Evolutionary conservation across 2,888 invertebrate genomes (phyloP), one percentile per base, ranked within the genome.

Genomic region (Rhagium mordax): DNA sequence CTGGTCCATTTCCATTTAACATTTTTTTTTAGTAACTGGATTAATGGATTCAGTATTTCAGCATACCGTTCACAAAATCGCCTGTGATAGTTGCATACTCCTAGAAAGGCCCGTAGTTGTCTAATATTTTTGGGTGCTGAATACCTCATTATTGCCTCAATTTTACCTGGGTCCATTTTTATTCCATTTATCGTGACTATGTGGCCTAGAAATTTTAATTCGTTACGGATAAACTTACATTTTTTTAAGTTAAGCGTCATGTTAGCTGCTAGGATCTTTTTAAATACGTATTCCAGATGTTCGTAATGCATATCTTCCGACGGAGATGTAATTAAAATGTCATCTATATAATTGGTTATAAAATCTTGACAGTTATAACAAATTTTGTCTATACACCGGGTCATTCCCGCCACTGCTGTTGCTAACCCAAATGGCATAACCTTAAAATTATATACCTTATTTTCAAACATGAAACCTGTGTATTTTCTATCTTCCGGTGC

Each of bases 371-470:
- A 10, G 4, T 3, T 3, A 2, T 10, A 3, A 3, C 3, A 47
- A n/a, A 47, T 4, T 24, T 49, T 20, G 29, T 55, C 67, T 24
- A 71, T 20, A 49, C 71, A 33, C 6, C 65, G 8, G 16, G 57
- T 71, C 4, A 71, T 15, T 8, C 68, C 48, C 3, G 60, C 59
- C 49, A 72, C 20, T 1, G 72, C 70, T 5, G 68, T 68, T 7
- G 29, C 4, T 13, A 72, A 18, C 3, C 78, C 78, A 21, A 78
- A 78, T n/a, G 77, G 78, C 21, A 78, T n/a, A 0, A 57, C 64
- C 3, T 6, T 8, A 49, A 74, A 78, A 2, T 51, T 41, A 62
- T 74, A 78, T 8, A 62, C 61, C 29, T 62, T 21, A 1, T 59
- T 41, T 7, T 74, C 62, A 48, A 55, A 74, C 2, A 67, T 8